Base-by-base conservation (phyloP, 2,797 vertebrate species). In the Rousettus madagascariensis region DNA sequence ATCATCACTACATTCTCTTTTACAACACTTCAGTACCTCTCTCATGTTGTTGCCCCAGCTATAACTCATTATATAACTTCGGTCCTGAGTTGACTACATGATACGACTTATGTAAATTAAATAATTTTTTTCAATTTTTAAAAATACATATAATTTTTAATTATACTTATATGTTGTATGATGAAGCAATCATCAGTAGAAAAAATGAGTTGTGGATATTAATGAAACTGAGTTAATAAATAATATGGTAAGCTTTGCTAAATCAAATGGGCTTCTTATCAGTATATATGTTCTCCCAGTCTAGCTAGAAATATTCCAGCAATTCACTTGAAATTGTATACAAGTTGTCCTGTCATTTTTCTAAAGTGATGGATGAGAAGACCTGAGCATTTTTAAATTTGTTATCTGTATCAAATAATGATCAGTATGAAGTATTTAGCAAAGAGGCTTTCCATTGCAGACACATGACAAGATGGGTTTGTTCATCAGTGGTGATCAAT, bases 131-230 rank as follows among this genome's bases (percentile, higher is more conserved):
- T 66, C 38, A 41, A 53, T 38, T 71, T 55, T 80, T 24, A 89
- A 91, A 36, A 12, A 61, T 57, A 49, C 84, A 11, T 7, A 30
- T 74, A 72, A 75, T 95, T 96, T 93, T 91, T 77, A n/a, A 86
- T 83, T 92, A 85, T 30, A 38, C 80, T 91, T 91, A 36, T 33
- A 91, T n/a, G 5, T 57, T 85, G 7, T 26, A 66, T 68, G 59
- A 57, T 38, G 26, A 57, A 65, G n/a, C 33, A 33, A 69, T 79
- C 82, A 63, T 57, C 53, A 86, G 17, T 5, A 86, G 84, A 75
- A 78, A 69, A 55, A 72, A 80, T 55, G 28, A 85, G 63, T 51
- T 82, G 9, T 95, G 57, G 68, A 51, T 55, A 74, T 43, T 85
- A 78, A 91, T 26, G 30, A 87, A 5, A 69, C 7, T 68, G 46